phyloP scores from a whole-genome alignment of 2,797 vertebrate species.

The Geotrypetes seraphini region DNA sequence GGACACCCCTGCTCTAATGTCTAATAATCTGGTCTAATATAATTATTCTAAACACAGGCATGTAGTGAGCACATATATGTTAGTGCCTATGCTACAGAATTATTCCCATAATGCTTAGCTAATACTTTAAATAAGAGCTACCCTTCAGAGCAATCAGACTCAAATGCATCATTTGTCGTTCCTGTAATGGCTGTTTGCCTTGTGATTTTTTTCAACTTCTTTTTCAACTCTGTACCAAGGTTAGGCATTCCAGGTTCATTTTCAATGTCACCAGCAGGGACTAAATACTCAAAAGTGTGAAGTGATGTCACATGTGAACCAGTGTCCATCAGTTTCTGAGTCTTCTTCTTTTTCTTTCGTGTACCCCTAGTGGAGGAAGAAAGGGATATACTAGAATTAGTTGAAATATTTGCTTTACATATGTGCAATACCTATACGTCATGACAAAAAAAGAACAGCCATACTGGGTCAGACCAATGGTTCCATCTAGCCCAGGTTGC shows the following conservation, averaged over 20 bases:
- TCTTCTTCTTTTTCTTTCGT: conserved; percentile 62
- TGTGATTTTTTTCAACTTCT: conserved; percentile 30
- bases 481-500: too few relatives aligned
- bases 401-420: too few relatives aligned
- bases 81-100: too few relatives aligned
- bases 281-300: conserved; percentile 24
- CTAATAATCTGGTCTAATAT: too few relatives aligned
- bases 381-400: conserved; percentile 22
- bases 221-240: conserved; percentile 31
- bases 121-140: too few relatives aligned
- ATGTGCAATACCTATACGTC: too few relatives aligned
- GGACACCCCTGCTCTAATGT: too few relatives aligned
- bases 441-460: too few relatives aligned
- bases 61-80: too few relatives aligned
- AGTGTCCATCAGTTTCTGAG: conserved; percentile 28
- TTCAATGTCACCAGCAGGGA: conserved; percentile 22
- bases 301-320: conserved; percentile 26
- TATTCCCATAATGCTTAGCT: too few relatives aligned
- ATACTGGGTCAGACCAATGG: too few relatives aligned
- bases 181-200: conserved; percentile 50
- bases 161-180: conserved; percentile 54
- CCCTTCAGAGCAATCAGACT: conserved; percentile 44
- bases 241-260: conserved; percentile 11
- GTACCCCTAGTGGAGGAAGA: conserved; percentile 29
- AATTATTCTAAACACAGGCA: too few relatives aligned